Evolutionary conservation across 2,888 invertebrate species (phyloP).

Genomic region (Cheilosia scutellata): DNA sequence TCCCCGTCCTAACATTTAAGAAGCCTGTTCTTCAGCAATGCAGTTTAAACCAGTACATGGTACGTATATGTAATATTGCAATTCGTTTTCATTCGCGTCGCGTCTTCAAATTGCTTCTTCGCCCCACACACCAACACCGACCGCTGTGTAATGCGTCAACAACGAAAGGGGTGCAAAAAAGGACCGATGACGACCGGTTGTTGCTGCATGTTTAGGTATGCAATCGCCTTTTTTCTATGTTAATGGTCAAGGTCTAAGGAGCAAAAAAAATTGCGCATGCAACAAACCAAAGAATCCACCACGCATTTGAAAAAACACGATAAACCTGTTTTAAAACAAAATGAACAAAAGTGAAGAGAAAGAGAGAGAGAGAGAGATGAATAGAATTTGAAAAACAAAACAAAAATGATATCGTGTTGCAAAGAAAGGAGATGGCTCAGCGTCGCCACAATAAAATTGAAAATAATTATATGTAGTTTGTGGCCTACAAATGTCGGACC

Average conservation of each 20-base stretch:
- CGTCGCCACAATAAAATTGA: constrained; percentile 17
- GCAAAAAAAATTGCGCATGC: constrained; percentile 78
- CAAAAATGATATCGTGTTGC: constrained; percentile 14
- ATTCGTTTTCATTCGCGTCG: constrained; percentile 57
- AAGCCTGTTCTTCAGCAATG: constrained; percentile 1
- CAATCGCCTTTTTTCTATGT: constrained; percentile 79
- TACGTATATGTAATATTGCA: constrained; percentile 45
- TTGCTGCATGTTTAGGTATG: constrained; percentile 72
- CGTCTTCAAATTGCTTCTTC: constrained; percentile 49
- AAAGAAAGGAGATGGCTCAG: constrained; percentile 9
- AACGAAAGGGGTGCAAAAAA: constrained; percentile 55
- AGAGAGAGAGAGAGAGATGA: constrained; percentile 7
- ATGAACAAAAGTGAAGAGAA: background rate
- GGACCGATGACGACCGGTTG: constrained; percentile 60
- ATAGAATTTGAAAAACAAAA: constrained; percentile 8
- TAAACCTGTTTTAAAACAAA: constrained; percentile 57
- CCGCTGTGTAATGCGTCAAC: constrained; percentile 3
- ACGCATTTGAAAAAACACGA: constrained; percentile 67
- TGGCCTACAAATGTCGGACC: constrained; percentile 8
- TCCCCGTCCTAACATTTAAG: background rate
- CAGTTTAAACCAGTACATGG: constrained; percentile 28
- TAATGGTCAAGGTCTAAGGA: constrained; percentile 84
- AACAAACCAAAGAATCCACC: constrained; percentile 46
- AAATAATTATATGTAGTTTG: constrained; percentile 1
- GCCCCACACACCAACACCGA: constrained; percentile 1